Evolutionary conservation across 2,113 vertebrate genomes (phyloP).

Genomic region (Paracanthobrama guichenoti): DNA sequence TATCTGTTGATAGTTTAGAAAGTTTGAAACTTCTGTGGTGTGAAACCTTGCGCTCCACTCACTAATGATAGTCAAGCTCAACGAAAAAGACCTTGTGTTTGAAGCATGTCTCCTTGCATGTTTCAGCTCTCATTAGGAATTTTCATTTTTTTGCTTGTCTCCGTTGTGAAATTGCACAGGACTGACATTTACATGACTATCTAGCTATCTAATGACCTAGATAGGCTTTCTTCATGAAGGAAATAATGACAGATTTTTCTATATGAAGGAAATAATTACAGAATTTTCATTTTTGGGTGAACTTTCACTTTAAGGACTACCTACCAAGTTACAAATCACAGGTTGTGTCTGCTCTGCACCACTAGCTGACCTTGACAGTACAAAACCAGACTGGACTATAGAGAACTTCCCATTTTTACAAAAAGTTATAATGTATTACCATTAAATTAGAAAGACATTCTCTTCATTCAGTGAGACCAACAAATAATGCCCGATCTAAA

Average conservation of each 20-base stretch:
- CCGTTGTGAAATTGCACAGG: not conserved
- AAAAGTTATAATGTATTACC: not conserved
- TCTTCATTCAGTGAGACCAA: not conserved
- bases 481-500: not conserved
- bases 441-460: not conserved
- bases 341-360: not conserved
- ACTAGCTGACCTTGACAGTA: not conserved
- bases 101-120: not conserved
- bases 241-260: not conserved
- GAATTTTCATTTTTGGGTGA: not conserved
- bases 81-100: not conserved
- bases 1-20: not conserved
- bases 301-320: not conserved
- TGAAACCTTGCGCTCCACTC: not conserved
- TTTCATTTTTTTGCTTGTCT: not conserved
- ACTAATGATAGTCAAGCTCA: constrained; percentile 4
- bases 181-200: not conserved
- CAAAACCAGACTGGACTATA: not conserved
- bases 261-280: not conserved
- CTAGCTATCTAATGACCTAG: not conserved
- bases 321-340: not conserved
- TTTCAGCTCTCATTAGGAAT: not conserved
- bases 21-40: constrained; percentile 2
- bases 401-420: not conserved
- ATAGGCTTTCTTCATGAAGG: not conserved